phyloP scores from a whole-genome alignment of 2,113 vertebrate genomes.

The Camelus dromedarius region DNA sequence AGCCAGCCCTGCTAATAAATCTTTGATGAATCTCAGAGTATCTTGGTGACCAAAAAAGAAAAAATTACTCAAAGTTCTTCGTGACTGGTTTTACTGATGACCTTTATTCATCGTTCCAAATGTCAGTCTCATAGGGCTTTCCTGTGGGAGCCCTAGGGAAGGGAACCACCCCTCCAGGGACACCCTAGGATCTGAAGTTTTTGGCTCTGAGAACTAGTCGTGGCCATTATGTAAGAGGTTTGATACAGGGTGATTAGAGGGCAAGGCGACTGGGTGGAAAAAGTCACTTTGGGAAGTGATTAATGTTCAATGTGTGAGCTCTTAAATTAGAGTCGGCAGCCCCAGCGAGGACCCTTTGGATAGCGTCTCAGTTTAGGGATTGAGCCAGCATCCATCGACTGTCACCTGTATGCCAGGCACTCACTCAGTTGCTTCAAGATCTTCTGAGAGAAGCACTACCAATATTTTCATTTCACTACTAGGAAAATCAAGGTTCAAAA shows the following conservation, averaged over 20 bases:
- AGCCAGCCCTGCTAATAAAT: not conserved
- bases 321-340: too few relatives aligned
- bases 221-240: accelerated
- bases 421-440: not conserved
- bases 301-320: not conserved
- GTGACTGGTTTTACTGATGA: accelerated
- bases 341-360: not conserved
- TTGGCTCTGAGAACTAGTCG: not conserved
- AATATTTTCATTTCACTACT: not conserved
- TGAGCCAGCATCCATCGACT: too few relatives aligned
- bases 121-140: not conserved
- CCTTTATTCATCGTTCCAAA: not conserved
- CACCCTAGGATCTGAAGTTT: not conserved
- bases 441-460: not conserved
- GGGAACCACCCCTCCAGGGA: not conserved
- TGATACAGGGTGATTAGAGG: not conserved
- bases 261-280: not conserved
- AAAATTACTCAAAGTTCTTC: not conserved
- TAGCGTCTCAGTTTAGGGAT: not conserved
- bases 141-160: not conserved
- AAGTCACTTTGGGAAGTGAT: not conserved
- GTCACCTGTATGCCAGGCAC: not conserved
- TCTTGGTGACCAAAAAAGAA: not conserved
- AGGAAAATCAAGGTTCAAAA: not conserved
- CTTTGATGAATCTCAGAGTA: not conserved